A percentile compares a stretch with the other conserved stretches of the same genome.
phyloP scores from a whole-genome alignment of 2,113 vertebrate species.

The Spea multiplicata region DNA sequence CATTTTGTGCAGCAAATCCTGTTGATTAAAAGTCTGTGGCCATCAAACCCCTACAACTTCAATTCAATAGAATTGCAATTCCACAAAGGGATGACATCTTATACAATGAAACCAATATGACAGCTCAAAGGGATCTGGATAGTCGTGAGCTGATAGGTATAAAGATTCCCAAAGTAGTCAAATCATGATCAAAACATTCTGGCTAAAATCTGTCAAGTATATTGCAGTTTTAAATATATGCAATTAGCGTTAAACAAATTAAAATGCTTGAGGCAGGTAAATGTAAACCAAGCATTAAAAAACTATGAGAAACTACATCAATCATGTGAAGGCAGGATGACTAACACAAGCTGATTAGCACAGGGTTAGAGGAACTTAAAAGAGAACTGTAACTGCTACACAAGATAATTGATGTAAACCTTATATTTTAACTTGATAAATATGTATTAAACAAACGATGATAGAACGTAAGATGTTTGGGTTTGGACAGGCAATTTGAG shows the following conservation, averaged over 20 bases:
- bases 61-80: no score
- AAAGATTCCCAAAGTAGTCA: no score
- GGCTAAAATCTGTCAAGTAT: constrained; percentile 28
- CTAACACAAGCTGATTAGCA: constrained; percentile 14
- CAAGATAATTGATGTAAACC: background rate
- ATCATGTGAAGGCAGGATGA: constrained; percentile 16
- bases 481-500: no score
- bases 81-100: background rate
- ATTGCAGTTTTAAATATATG: constrained; percentile 24
- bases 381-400: background rate
- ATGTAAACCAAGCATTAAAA: constrained; percentile 35
- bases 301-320: constrained; percentile 33
- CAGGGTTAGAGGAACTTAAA: background rate
- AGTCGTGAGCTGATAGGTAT: no score
- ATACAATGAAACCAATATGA: background rate
- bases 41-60: no score
- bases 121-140: background rate
- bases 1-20: no score
- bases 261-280: constrained; percentile 31
- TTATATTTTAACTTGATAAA: no score
- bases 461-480: no score
- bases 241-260: constrained; percentile 37
- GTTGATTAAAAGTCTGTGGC: no score
- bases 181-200: background rate
- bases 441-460: no score